Percentiles rank a stretch among this genome's conserved stretches.
phyloP scores from a whole-genome alignment of 2,113 vertebrate genomes.

The Prionailurus bengalensis region DNA sequence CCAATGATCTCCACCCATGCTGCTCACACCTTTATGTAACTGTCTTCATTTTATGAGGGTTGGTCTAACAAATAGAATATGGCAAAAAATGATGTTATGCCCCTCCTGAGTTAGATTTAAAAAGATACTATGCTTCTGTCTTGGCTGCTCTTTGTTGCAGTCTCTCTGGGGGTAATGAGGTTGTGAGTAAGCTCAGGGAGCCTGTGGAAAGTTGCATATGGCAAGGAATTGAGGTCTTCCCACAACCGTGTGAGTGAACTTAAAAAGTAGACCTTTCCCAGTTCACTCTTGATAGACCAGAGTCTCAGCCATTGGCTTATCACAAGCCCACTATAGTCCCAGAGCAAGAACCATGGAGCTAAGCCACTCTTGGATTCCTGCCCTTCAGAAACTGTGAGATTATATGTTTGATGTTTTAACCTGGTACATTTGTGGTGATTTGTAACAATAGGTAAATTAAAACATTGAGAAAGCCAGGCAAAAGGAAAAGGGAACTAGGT shows the following conservation, averaged over 20 bases:
- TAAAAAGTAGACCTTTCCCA: not conserved
- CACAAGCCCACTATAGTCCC: not conserved
- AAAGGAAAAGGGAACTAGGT: not conserved
- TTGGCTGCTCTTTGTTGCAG: not conserved
- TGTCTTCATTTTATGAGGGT: not conserved
- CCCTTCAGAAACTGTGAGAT: not conserved
- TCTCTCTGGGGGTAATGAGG: not conserved
- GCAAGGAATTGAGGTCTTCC: too few relatives aligned
- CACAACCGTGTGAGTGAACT: not conserved
- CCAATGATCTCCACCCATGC: not conserved
- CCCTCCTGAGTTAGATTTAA: not conserved
- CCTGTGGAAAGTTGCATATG: not conserved
- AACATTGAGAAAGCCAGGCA: not conserved
- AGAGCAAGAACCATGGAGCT: not conserved
- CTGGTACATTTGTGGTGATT: not conserved
- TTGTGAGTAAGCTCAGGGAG: not conserved
- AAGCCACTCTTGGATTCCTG: not conserved
- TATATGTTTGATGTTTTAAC: not conserved
- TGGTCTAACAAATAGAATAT: not conserved
- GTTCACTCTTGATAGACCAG: not conserved
- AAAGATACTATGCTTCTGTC: not conserved
- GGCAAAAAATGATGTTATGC: not conserved
- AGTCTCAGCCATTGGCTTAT: not conserved
- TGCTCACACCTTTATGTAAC: not conserved
- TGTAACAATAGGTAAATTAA: not conserved